Evolutionary conservation across 2,113 vertebrate species (phyloP).

Genomic region (Misgurnus mizolepis): DNA sequence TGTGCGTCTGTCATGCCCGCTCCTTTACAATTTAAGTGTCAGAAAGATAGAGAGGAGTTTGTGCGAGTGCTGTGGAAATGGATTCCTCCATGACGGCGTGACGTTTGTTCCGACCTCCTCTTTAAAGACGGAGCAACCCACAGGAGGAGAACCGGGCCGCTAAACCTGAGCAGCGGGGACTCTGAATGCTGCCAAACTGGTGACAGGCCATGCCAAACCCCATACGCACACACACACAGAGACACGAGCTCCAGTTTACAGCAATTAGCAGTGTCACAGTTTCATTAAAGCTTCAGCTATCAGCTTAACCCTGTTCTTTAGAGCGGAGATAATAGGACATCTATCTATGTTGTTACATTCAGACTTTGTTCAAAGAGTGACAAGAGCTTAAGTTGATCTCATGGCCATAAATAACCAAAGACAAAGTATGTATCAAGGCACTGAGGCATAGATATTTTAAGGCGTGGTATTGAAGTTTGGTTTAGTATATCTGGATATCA

Average conservation of each 20-base stretch:
- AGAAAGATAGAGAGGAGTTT: background rate
- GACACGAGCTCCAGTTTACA: constrained; percentile 34
- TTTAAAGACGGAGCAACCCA: background rate
- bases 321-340: constrained; percentile 49
- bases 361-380: constrained; percentile 33
- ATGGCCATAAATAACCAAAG: constrained; percentile 1
- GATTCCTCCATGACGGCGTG: background rate
- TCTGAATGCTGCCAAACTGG: constrained; percentile 51
- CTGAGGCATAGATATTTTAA: no score
- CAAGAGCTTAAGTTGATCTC: constrained; percentile 21
- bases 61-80: background rate
- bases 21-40: constrained; percentile 45
- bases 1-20: constrained; percentile 10
- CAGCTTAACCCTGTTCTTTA: constrained; percentile 56
- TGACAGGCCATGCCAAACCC: constrained; percentile 64
- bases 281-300: constrained; percentile 62
- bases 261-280: no score
- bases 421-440: background rate
- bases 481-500: no score
- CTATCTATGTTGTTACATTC: constrained; percentile 28
- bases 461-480: no score
- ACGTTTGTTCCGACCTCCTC: background rate
- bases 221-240: constrained; percentile 54
- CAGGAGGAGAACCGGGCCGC: constrained; percentile 3
- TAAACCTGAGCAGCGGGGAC: constrained; percentile 19